phyloP scores from a whole-genome alignment of 2,113 vertebrate species.

The Ictalurus furcatus region DNA sequence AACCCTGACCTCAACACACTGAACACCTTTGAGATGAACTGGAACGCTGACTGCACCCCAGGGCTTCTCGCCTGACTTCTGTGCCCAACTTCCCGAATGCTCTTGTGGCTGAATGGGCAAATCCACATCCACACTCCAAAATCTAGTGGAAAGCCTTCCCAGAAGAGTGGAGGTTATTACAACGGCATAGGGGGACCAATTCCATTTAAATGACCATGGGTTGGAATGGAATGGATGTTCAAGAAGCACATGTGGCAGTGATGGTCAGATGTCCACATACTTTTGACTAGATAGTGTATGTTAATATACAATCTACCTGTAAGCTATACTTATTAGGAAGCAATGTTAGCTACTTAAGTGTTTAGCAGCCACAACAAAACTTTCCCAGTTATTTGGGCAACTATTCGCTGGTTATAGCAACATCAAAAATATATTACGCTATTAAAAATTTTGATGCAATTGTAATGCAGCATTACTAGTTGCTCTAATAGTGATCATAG shows the following conservation, averaged over 20 bases:
- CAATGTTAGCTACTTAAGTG: background rate
- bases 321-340: background rate
- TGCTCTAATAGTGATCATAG: background rate
- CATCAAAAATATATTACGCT: background rate
- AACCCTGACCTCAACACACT: background rate
- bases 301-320: background rate
- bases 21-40: conserved; percentile 21
- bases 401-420: background rate
- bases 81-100: background rate
- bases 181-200: background rate
- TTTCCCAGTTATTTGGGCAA: background rate
- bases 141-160: conserved; percentile 4
- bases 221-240: background rate
- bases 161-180: conserved; percentile 1
- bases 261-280: background rate
- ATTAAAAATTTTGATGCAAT: background rate
- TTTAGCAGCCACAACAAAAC: background rate
- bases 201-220: background rate
- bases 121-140: conserved; percentile 1
- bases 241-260: background rate
- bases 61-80: background rate
- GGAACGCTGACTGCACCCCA: conserved; percentile 1
- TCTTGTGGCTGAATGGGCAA: conserved; percentile 24
- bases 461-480: background rate
- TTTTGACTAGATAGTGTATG: background rate